Percentiles rank a stretch among this genome's conserved stretches.
Evolutionary conservation across 1,140 invertebrate genomes (phyloP).

Genomic region (Philaenus spumarius): DNA sequence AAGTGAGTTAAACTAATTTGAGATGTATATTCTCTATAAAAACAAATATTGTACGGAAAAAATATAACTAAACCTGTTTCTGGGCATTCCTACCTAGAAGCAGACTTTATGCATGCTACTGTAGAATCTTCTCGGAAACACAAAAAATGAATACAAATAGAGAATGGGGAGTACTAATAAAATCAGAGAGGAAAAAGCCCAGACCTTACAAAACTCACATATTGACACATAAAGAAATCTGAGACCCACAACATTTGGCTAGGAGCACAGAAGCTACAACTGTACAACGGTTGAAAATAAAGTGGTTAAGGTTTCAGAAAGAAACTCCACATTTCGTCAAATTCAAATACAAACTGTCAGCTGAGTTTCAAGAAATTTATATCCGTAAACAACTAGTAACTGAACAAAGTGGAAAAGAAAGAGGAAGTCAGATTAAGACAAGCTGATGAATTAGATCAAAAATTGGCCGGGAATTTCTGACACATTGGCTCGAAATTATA

Average conservation of each 20-base stretch:
- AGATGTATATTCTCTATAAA: no score
- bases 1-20: no score
- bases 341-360: constrained; percentile 16
- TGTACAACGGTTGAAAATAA: constrained; percentile 9
- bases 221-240: background rate
- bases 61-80: no score
- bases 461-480: no score
- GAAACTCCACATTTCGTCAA: constrained; percentile 12
- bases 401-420: background rate
- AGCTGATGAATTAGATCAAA: no score
- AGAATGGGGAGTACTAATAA: constrained; percentile 19
- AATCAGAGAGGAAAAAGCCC: constrained; percentile 14
- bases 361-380: no score
- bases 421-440: no score
- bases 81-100: constrained; percentile 42
- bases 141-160: constrained; percentile 19
- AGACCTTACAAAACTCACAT: constrained; percentile 9
- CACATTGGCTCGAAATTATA: background rate
- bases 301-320: no score
- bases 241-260: background rate
- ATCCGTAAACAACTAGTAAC: background rate
- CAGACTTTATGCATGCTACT: constrained; percentile 36
- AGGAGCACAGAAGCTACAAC: background rate
- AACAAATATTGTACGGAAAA: no score
- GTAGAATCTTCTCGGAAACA: constrained; percentile 26